Evolutionary conservation across 37 sponge, comb jelly and placozoan genomes (phyloP).

Genomic region (Chondrilla cf. caribensis): DNA sequence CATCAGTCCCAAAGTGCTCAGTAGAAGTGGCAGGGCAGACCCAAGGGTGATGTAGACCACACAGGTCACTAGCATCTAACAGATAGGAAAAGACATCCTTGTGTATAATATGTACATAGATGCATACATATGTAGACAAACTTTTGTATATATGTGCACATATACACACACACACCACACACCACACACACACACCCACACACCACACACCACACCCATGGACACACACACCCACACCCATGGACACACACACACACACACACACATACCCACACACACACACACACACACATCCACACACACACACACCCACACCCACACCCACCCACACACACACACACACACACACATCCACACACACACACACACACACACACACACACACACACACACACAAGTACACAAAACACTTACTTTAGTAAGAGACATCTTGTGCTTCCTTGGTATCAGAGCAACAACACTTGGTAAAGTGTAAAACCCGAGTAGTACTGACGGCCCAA

Average conservation of each 20-base stretch:
- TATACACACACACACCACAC: too few species aligned
- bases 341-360: neutral
- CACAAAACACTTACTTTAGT: neutral
- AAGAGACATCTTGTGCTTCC: constrained; percentile 1
- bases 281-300: neutral
- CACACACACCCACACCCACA: too few species aligned
- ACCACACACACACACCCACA: neutral
- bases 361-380: neutral
- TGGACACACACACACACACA: constrained; percentile 1
- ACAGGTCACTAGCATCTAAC: constrained; percentile 7
- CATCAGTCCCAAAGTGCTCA: constrained; percentile 17
- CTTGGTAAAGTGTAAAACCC: neutral
- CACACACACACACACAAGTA: neutral
- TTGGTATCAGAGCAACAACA: constrained; percentile 4
- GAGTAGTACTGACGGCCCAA: constrained; percentile 5
- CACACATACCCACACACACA: neutral
- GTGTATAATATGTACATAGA: too few species aligned
- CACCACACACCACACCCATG: neutral
- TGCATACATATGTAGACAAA: too few species aligned
- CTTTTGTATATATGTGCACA: too few species aligned
- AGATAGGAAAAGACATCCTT: too few species aligned
- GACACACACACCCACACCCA: too few species aligned
- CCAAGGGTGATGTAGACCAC: neutral
- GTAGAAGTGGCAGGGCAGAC: constrained; percentile 14
- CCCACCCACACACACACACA: constrained; percentile 5